phyloP scores from a whole-genome alignment of 1,140 invertebrate species.

The Tribolium castaneum region DNA sequence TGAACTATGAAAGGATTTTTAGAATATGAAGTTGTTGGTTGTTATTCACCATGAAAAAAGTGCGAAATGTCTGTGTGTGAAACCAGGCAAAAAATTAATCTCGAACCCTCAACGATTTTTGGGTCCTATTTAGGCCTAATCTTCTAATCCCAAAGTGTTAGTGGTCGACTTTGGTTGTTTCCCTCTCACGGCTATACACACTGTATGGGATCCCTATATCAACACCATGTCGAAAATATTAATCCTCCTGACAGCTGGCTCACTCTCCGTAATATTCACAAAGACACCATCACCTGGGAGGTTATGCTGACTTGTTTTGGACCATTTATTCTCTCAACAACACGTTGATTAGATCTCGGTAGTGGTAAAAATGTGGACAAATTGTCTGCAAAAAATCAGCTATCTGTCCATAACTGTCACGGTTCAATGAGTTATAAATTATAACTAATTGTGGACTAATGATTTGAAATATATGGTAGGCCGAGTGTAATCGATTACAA shows the following conservation, averaged over 20 bases:
- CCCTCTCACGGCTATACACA: constrained; percentile 4
- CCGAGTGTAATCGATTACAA: constrained; percentile 1
- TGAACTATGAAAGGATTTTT: no score
- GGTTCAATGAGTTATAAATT: constrained; percentile 18
- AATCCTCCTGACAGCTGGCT: constrained; percentile 41
- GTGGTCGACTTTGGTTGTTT: constrained; percentile 40
- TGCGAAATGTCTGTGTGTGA: not conserved
- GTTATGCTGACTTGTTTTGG: not conserved
- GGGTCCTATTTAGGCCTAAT: constrained; percentile 18
- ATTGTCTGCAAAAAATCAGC: constrained; percentile 17
- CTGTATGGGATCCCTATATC: constrained; percentile 11
- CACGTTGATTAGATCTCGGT: not conserved
- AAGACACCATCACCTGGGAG: constrained; percentile 28
- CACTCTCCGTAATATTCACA: constrained; percentile 28
- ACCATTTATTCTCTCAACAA: not conserved
- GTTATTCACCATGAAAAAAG: not conserved
- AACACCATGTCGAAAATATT: constrained; percentile 23
- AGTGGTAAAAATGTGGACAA: not conserved
- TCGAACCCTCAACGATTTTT: not conserved
- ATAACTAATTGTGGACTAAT: constrained; percentile 18
- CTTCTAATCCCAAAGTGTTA: constrained; percentile 37
- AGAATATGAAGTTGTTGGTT: no score
- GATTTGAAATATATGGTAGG: constrained; percentile 28
- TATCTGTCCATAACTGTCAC: constrained; percentile 10
- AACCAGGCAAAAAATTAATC: constrained; percentile 16